phyloP scores from a whole-genome alignment of 2,888 invertebrate genomes.

The Pheosia gnoma region DNA sequence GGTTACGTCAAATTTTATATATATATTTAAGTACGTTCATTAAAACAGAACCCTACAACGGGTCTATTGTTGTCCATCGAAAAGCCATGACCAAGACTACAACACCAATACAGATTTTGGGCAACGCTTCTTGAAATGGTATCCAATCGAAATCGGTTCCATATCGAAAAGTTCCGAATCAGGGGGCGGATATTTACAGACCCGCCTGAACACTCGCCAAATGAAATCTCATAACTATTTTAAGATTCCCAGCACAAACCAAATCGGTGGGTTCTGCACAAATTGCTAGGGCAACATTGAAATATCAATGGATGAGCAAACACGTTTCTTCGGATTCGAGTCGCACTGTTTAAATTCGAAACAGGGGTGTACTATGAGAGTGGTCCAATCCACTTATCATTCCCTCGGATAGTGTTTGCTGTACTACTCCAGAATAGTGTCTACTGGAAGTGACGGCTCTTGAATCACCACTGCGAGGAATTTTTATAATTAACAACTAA shows the following conservation, averaged over 20 bases:
- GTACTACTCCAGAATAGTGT: slow-evolving; percentile 22
- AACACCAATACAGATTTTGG: no score
- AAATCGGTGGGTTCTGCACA: slow-evolving; percentile 20
- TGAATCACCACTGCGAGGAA: no score
- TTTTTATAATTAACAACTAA: no score
- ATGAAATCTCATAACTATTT: slow-evolving; percentile 13
- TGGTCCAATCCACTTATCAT: slow-evolving; percentile 68
- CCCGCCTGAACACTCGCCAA: background rate
- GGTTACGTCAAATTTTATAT: no score
- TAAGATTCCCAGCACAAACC: slow-evolving; percentile 29
- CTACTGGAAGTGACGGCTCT: slow-evolving; percentile 23
- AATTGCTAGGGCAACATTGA: slow-evolving; percentile 22
- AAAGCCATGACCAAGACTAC: no score
- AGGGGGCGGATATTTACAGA: no score
- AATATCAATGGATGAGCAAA: slow-evolving; percentile 44
- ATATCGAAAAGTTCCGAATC: no score
- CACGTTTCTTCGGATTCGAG: slow-evolving; percentile 38
- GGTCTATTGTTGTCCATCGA: no score
- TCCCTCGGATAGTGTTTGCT: slow-evolving; percentile 52
- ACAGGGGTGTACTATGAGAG: slow-evolving; percentile 56
- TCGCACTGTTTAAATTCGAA: slow-evolving; percentile 67
- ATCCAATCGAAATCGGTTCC: no score
- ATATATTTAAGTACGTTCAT: no score
- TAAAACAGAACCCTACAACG: no score
- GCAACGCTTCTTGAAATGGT: no score